Percentiles rank a stretch among this genome's conserved stretches.
Conservation (phyloP, 37 sponge, comb jelly and placozoan genomes). For the Bolinopsis microptera region DNA sequence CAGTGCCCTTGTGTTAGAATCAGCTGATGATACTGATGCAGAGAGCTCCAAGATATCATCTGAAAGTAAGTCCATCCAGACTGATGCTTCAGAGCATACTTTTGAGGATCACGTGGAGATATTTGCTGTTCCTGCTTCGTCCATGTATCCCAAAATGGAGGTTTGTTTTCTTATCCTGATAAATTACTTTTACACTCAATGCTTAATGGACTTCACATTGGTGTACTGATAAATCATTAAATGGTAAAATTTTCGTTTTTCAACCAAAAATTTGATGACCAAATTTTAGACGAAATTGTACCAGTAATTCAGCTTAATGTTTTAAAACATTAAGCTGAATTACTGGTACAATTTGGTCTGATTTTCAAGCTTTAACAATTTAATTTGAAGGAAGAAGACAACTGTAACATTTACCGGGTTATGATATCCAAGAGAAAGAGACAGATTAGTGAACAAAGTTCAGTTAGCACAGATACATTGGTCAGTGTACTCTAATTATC, state of each 20-base stretch:
- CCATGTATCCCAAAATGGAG: background rate
- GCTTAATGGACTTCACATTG: too few relatives aligned
- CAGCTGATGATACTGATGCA: background rate
- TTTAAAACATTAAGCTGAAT: too few relatives aligned
- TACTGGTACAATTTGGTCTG: too few relatives aligned
- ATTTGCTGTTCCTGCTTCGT: background rate
- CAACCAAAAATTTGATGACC: too few relatives aligned
- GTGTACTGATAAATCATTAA: too few relatives aligned
- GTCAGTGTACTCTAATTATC: background rate
- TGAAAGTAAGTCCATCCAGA: background rate
- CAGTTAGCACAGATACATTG: slow-evolving; percentile 31
- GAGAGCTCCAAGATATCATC: background rate
- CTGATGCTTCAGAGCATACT: background rate
- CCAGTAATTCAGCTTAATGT: too few relatives aligned
- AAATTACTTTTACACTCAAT: too few relatives aligned
- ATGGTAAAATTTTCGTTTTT: too few relatives aligned
- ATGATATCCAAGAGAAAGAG: slow-evolving; percentile 62
- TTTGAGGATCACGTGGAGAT: background rate
- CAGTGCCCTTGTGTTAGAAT: background rate
- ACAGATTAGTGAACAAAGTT: slow-evolving; percentile 55
- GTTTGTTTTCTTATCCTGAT: too few relatives aligned
- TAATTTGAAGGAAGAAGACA: slow-evolving; percentile 36
- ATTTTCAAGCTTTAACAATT: too few relatives aligned
- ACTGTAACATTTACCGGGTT: background rate
- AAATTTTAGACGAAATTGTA: too few relatives aligned